Base-by-base conservation (phyloP, 2,888 invertebrate species). In the Drosophila limbata region DNA sequence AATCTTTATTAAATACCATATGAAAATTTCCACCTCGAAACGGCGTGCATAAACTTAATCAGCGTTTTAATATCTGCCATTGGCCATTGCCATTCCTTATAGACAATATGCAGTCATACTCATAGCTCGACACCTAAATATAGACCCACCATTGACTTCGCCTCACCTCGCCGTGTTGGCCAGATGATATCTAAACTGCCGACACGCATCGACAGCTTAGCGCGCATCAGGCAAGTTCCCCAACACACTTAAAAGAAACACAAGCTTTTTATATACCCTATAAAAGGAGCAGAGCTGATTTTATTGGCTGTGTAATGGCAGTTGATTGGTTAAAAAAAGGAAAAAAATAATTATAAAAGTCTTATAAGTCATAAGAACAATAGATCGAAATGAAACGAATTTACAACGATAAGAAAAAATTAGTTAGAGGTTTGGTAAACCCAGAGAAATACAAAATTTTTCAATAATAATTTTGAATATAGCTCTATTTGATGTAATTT, bases 41-140 rank as follows among this genome's bases (percentile, higher is more conserved):
- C 55, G 59, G 61, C 73, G 70, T 80, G 80, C 72, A 79, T 77
- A 72, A 62, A 73, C 68, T 75, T 88, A 71, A 88, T 84, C 84
- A 69, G 69, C 28, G n/a, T 51, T 66, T 69, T 70, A 47, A 77
- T 73, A 77, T 71, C 77, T 73, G 62, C 70, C 79, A 57, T 48
- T 71, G 64, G 69, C 66, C 21, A 47, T 52, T 51, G 69, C 66
- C 21, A 47, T 52, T 51, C 33, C 57, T 55, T 60, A 74, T 75
- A 55, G 57, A 69, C 47, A 69, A 72, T 69, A 65, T 55, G 42
- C 62, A 66, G 40, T 33, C 25, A 37, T 17, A 63, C 13, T 10
- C 44, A 44, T 33, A 15, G 25, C 17, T 47, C 57, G 25, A 57
- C 37, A 47, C 35, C 45, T 56, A 56, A 56, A 56, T 55, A 55